phyloP scores from a whole-genome alignment of 2,888 invertebrate genomes.

The Cantharis rustica region DNA sequence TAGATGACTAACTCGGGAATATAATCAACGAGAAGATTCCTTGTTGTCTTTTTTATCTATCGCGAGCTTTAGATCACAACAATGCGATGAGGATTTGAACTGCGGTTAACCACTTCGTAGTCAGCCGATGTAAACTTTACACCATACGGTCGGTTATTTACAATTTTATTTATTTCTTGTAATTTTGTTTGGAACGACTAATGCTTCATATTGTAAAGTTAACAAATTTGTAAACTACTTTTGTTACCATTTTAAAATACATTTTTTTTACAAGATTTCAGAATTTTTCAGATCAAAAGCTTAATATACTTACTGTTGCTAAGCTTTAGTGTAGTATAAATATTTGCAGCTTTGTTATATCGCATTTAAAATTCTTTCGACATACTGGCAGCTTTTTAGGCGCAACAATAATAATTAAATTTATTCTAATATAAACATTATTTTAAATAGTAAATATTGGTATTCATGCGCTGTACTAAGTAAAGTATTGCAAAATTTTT shows the following conservation, averaged over 20 bases:
- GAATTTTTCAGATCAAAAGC: neutral
- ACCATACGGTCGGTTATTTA: too few species aligned
- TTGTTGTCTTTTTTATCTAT: too few species aligned
- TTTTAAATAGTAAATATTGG: neutral
- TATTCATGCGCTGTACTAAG: neutral
- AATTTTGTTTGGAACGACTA: neutral
- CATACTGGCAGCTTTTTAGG: neutral
- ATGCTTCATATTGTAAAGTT: neutral
- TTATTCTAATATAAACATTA: neutral
- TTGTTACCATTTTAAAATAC: neutral
- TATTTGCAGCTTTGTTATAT: neutral
- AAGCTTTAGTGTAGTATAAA: neutral
- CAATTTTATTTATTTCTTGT: too few species aligned
- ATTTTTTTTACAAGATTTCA: neutral
- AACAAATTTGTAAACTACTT: neutral
- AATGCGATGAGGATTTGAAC: too few species aligned
- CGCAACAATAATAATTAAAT: neutral
- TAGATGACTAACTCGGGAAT: too few species aligned
- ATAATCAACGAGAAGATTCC: too few species aligned
- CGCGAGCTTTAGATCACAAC: too few species aligned
- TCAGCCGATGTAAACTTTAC: too few species aligned
- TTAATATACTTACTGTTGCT: neutral
- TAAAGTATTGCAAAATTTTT: neutral
- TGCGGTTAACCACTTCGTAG: too few species aligned
- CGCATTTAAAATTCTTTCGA: neutral